Evolutionary conservation across 2,888 invertebrate genomes (phyloP), one percentile per base, ranked within the genome.

Genomic region (Temnothorax ravouxi): DNA sequence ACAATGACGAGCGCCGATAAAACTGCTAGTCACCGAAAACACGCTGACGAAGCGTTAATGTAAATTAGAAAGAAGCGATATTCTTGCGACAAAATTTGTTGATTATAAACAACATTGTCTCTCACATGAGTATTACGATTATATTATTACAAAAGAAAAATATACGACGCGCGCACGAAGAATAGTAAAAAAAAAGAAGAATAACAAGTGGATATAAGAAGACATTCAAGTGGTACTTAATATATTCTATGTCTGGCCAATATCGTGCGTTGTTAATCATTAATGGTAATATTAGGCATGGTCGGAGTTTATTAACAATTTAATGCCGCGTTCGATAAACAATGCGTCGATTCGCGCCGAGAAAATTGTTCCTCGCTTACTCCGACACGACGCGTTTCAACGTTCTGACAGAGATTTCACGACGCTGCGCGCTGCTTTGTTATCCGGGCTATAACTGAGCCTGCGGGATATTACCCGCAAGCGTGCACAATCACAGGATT

Each of bases 291-390:
- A 25, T 61, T 59, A 44, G 18, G 2, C 25, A n/a, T 15, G 54
- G 38, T 3, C 6, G 4, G 6, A 29, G 4, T 74, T 74, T 13
- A 44, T 18, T 18, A 25, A 29, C 13, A 15, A 44, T 59, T 44
- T 56, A 25, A 18, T 25, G 11, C n/a, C 8, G 21, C n/a, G 18
- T 44, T 74, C 29, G 44, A 59, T 29, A 25, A 44, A 29, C 54
- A 62, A 44, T 6, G 3, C 44, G 54, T n/a, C 25, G 50, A 34
- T 79, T 75, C 67, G 67, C 59, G 41, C 25, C 8, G 29, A 54
- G 80, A 82, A 84, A 54, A 80, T 64, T 67, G 38, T n/a, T 77
- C 77, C 52, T 38, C 47, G 13, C n/a, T 75, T 50, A 64, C 44
- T 54, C 3, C 29, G 15, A 71, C n/a, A 44, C 25, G 56, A 21